Evolutionary conservation across 2,888 invertebrate species (phyloP).

Genomic region (Caenorhabditis sinica): DNA sequence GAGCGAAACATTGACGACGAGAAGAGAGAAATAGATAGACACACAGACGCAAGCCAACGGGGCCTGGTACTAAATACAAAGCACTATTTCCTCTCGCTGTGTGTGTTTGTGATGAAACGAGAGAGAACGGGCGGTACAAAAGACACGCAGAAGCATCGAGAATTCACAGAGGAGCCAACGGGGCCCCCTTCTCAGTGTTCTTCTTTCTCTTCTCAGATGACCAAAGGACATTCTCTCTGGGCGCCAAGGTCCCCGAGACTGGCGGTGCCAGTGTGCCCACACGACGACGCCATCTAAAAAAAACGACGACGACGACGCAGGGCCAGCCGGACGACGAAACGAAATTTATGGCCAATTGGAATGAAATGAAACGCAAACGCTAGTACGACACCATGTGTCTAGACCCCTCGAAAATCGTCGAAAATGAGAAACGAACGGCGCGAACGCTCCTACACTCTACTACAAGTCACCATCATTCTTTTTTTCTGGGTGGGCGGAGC

Average conservation of each 20-base stretch:
- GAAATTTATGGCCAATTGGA: slow-evolving; percentile 33
- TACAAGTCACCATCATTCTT: background rate
- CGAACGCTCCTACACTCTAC: slow-evolving; percentile 24
- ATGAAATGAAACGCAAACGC: background rate
- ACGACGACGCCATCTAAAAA: background rate
- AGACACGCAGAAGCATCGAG: background rate
- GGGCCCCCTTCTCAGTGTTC: background rate
- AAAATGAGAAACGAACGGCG: background rate
- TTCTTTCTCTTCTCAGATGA: slow-evolving; percentile 10
- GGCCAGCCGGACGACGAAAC: background rate
- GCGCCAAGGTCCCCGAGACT: slow-evolving; percentile 58
- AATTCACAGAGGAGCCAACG: no score
- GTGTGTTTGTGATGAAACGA: slow-evolving; percentile 18
- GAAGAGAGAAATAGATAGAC: background rate
- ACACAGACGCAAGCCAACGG: background rate
- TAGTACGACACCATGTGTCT: slow-evolving; percentile 15
- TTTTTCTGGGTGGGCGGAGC: slow-evolving; percentile 34
- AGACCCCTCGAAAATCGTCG: slow-evolving; percentile 19
- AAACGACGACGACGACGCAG: slow-evolving; percentile 3
- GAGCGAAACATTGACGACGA: slow-evolving; percentile 22
- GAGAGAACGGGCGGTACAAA: slow-evolving; percentile 15
- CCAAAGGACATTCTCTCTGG: slow-evolving; percentile 22
- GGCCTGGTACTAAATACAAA: slow-evolving; percentile 45
- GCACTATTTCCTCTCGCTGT: background rate
- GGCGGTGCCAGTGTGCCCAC: slow-evolving; percentile 36